These are phyloP conservation scores for Sesamia nonagrioides DNA, from an alignment of 1,140 invertebrate species.

Conservation along the genomic window DNA sequence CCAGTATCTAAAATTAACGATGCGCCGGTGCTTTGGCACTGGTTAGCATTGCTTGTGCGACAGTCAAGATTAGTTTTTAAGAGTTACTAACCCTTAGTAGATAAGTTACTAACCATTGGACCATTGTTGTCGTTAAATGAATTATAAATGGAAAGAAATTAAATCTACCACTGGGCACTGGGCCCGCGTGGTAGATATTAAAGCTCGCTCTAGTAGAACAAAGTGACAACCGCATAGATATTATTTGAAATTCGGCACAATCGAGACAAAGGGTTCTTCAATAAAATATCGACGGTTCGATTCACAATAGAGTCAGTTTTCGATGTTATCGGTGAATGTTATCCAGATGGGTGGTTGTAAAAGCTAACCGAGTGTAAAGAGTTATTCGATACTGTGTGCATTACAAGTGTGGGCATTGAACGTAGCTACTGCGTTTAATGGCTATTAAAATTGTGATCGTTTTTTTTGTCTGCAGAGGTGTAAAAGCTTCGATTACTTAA, in stretches of 20 bases:
- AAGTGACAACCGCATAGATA: not conserved
- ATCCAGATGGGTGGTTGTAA: slow-evolving; percentile 13
- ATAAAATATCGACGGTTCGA: not conserved
- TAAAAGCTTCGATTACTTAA: too few relatives aligned
- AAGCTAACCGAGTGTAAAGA: not conserved
- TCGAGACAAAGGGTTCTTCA: not conserved
- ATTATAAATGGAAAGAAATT: too few relatives aligned
- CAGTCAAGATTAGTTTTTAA: too few relatives aligned
- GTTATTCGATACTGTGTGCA: slow-evolving; percentile 14
- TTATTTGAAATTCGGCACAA: not conserved
- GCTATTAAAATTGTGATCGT: not conserved
- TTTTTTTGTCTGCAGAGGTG: too few relatives aligned
- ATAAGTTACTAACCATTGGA: too few relatives aligned
- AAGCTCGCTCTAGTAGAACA: not conserved
- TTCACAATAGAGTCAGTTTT: slow-evolving; percentile 10
- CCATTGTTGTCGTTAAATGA: too few relatives aligned
- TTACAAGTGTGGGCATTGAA: not conserved
- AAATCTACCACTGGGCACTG: too few relatives aligned
- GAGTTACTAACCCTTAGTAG: too few relatives aligned
- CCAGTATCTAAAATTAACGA: too few relatives aligned
- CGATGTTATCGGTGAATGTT: slow-evolving; percentile 20
- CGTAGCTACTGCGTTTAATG: not conserved
- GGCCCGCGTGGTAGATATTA: too few relatives aligned
- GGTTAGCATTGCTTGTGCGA: too few relatives aligned
- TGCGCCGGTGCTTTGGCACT: too few relatives aligned